These are phyloP conservation scores for Dunckerocampus dactyliophorus DNA, from an alignment of 2,113 vertebrate species.

Conservation along the genomic window DNA sequence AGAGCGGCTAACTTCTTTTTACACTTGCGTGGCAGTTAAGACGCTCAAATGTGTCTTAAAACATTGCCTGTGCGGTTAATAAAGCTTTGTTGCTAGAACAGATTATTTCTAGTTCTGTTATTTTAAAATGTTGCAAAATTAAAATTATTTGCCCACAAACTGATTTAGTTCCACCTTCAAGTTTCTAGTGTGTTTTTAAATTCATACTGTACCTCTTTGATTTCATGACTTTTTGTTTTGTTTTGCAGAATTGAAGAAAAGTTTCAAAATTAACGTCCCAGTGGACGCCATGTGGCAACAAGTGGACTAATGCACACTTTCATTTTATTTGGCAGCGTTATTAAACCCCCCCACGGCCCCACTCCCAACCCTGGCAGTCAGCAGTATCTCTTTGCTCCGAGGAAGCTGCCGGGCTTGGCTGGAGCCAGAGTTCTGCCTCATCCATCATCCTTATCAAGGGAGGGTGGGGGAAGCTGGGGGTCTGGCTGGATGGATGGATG, in stretches of 20 bases:
- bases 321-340: slow-evolving; percentile 18
- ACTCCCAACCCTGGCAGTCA: neutral
- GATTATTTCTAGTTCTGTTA: too few species aligned
- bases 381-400: slow-evolving; percentile 74
- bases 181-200: too few species aligned
- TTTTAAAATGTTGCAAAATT: too few species aligned
- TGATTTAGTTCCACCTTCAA: too few species aligned
- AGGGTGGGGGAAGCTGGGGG: slow-evolving; percentile 31
- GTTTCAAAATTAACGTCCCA: neutral
- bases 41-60: too few species aligned
- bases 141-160: too few species aligned
- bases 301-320: slow-evolving; percentile 2
- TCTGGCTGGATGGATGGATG: slow-evolving; percentile 67
- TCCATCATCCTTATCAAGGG: slow-evolving; percentile 93
- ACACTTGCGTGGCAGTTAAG: too few species aligned
- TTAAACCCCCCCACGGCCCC: neutral
- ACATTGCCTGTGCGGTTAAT: too few species aligned
- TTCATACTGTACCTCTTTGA: neutral
- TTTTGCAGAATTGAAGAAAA: neutral
- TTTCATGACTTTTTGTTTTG: neutral
- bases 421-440: slow-evolving; percentile 85
- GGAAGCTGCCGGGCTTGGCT: slow-evolving; percentile 77
- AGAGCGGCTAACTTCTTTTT: too few species aligned
- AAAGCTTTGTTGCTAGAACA: too few species aligned
- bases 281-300: slow-evolving; percentile 7